These are phyloP conservation scores for Drosophila quadrilineata DNA, from an alignment of 1,140 invertebrate species.

Conservation along the genomic window DNA sequence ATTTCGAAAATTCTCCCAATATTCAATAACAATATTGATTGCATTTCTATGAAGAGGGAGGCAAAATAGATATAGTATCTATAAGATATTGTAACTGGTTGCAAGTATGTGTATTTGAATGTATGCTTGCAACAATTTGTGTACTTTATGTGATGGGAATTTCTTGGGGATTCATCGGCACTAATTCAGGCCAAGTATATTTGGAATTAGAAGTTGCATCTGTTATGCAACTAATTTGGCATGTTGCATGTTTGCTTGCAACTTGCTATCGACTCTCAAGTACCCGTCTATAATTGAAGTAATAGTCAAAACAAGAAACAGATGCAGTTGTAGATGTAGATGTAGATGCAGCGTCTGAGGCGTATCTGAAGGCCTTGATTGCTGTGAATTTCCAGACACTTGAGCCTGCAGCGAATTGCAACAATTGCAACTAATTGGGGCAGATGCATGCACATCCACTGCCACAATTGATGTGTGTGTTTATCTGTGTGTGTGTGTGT, in stretches of 20 bases:
- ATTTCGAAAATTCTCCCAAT: not conserved
- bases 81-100: too few relatives aligned
- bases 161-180: too few relatives aligned
- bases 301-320: slow-evolving; percentile 15
- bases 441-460: slow-evolving; percentile 18
- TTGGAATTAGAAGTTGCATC: not conserved
- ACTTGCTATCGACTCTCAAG: slow-evolving; percentile 11
- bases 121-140: not conserved
- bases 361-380: not conserved
- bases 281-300: slow-evolving; percentile 16
- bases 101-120: too few relatives aligned
- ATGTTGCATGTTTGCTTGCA: slow-evolving; percentile 24
- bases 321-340: not conserved
- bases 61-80: too few relatives aligned
- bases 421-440: slow-evolving; percentile 72
- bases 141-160: too few relatives aligned
- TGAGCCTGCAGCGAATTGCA: slow-evolving; percentile 41
- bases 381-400: slow-evolving; percentile 31
- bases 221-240: slow-evolving; percentile 7
- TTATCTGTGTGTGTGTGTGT: not conserved
- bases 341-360: too few relatives aligned
- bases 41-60: too few relatives aligned
- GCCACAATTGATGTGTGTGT: too few relatives aligned
- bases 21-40: too few relatives aligned
- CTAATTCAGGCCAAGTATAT: not conserved